Conservation (phyloP, 1,140 invertebrate genomes). For the Laupala kohalensis region DNA sequence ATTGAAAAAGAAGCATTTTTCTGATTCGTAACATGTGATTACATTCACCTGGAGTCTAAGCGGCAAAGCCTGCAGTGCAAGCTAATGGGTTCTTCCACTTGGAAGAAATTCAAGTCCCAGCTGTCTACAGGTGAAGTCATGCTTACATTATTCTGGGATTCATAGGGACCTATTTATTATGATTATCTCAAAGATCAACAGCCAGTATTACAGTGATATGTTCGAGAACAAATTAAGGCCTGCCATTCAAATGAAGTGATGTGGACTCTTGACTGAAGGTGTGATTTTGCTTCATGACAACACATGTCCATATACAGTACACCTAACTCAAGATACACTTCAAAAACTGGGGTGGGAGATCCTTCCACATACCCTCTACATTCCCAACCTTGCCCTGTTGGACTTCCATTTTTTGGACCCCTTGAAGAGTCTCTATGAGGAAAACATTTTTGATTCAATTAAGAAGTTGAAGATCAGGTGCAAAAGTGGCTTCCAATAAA, state of each 20-base stretch:
- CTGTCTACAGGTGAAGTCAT: neutral
- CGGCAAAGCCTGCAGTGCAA: neutral
- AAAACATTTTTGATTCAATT: constrained; percentile 6
- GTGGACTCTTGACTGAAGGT: neutral
- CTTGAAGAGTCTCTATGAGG: constrained; percentile 14
- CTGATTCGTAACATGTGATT: neutral
- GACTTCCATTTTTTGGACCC: constrained; percentile 24
- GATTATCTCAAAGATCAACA: constrained; percentile 2
- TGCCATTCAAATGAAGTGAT: neutral
- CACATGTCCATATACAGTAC: constrained; percentile 6
- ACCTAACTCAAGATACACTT: constrained; percentile 8
- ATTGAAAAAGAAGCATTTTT: neutral
- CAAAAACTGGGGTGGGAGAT: constrained; percentile 19
- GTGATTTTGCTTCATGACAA: constrained; percentile 10
- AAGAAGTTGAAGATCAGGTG: too few species aligned
- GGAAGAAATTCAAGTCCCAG: neutral
- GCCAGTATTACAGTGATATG: constrained; percentile 2
- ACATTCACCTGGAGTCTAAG: neutral
- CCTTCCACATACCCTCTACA: constrained; percentile 23
- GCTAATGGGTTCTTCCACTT: neutral
- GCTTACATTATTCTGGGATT: neutral
- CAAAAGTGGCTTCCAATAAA: too few species aligned
- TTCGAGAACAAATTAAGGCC: constrained; percentile 11
- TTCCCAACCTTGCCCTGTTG: constrained; percentile 22
- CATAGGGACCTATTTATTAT: neutral